Evolutionary conservation across 2,888 invertebrate species (phyloP).

Genomic region (Pollenia angustigena): DNA sequence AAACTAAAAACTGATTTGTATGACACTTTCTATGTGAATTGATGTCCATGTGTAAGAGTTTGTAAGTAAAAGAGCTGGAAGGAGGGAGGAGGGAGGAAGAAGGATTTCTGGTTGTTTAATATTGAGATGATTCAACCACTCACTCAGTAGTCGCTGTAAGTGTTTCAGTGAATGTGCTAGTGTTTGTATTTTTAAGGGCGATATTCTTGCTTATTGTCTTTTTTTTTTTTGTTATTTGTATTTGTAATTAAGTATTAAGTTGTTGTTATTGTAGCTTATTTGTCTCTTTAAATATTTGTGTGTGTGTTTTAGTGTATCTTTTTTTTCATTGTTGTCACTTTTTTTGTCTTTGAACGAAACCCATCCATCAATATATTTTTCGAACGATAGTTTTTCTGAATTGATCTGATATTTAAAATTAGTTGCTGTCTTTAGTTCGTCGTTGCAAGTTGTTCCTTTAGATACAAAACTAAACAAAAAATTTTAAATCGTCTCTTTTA

Average conservation of each 20-base stretch:
- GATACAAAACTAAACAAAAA: conserved; percentile 55
- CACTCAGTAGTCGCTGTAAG: conserved; percentile 63
- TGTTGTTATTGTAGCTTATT: conserved; percentile 49
- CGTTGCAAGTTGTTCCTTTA: conserved; percentile 81
- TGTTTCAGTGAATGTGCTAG: conserved; percentile 71
- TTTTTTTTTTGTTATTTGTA: conserved; percentile 55
- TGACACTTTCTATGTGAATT: conserved; percentile 58
- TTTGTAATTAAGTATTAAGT: conserved; percentile 66
- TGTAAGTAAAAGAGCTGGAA: conserved; percentile 8
- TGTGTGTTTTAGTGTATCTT: conserved; percentile 49
- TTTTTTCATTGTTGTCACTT: conserved; percentile 76
- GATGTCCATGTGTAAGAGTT: conserved; percentile 56
- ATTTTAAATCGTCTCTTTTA: conserved; percentile 30
- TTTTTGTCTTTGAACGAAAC: conserved; percentile 39
- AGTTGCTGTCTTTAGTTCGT: conserved; percentile 83
- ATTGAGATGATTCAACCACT: conserved; percentile 64
- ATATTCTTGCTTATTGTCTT: conserved; percentile 76
- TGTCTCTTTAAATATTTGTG: not conserved
- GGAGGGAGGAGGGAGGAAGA: conserved; percentile 55
- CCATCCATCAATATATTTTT: conserved; percentile 73
- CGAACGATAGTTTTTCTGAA: conserved; percentile 76
- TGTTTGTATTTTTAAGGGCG: conserved; percentile 80
- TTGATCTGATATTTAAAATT: conserved; percentile 80
- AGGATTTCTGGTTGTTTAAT: conserved; percentile 71
- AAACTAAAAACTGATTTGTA: conserved; percentile 63